Percentiles rank a stretch among this genome's conserved stretches.
Conservation (phyloP, 1,140 invertebrate species). For the Diachasmimorpha longicaudata region DNA sequence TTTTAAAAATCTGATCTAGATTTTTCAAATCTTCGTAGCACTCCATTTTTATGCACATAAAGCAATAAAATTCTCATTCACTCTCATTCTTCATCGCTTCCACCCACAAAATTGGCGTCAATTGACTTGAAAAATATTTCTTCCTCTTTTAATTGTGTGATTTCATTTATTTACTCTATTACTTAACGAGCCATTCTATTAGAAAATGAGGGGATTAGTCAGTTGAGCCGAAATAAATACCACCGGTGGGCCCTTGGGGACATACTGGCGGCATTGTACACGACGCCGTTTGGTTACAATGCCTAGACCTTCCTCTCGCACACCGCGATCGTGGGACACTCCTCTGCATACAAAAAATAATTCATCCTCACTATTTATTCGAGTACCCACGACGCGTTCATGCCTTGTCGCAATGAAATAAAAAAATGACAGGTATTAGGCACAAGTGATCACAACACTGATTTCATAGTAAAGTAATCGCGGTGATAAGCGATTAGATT, state of each 20-base stretch:
- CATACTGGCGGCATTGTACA: not conserved
- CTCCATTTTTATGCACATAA: not conserved
- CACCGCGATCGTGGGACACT: not conserved
- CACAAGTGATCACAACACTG: too few species aligned
- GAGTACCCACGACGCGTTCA: not conserved
- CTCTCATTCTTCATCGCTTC: not conserved
- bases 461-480: not conserved
- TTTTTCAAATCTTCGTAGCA: not conserved
- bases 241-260: not conserved
- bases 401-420: not conserved
- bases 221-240: not conserved
- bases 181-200: not conserved
- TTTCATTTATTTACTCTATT: not conserved
- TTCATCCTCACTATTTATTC: not conserved
- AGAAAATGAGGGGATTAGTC: not conserved
- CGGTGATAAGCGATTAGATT: not conserved
- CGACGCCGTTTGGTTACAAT: not conserved
- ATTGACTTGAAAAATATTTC: not conserved
- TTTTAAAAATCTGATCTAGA: too few species aligned
- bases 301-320: conserved; percentile 6
- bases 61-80: not conserved
- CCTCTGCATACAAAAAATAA: conserved; percentile 8
- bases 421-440: not conserved
- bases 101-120: not conserved
- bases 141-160: not conserved